Conservation (phyloP, 2,113 vertebrate species). For the Chaetura pelagica region DNA sequence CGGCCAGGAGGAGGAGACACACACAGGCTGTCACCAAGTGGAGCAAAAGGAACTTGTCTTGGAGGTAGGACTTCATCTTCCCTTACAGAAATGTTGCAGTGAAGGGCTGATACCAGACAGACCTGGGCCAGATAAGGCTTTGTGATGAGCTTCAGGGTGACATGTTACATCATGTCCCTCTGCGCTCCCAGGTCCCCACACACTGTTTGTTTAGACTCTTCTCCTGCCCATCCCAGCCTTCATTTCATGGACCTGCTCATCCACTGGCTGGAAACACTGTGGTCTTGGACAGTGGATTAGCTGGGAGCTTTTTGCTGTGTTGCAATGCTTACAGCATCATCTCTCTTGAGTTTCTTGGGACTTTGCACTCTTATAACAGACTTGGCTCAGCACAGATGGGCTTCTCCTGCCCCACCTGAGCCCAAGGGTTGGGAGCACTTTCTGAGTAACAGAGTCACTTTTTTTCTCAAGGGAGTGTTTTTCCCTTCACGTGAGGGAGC, state of each 20-base stretch:
- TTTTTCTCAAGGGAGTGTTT: neutral
- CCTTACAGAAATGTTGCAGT: neutral
- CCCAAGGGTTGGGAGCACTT: neutral
- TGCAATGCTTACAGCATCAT: neutral
- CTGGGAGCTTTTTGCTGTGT: neutral
- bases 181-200: neutral
- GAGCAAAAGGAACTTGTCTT: slow-evolving; percentile 93
- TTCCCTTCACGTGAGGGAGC: neutral
- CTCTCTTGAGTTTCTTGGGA: neutral
- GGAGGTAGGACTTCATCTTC: slow-evolving; percentile 83
- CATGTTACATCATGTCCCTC: neutral
- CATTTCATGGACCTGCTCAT: rapidly evolving
- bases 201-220: neutral
- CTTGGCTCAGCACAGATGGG: neutral
- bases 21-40: slow-evolving; percentile 81
- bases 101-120: neutral
- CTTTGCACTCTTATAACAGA: neutral
- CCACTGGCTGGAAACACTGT: rapidly evolving
- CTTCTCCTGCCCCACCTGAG: neutral
- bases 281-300: neutral
- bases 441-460: neutral
- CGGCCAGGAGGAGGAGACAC: slow-evolving; percentile 78
- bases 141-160: neutral
- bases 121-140: neutral
- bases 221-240: neutral